Evolutionary conservation across 1,140 invertebrate genomes (phyloP).

Genomic region (Penaeus japonicus): DNA sequence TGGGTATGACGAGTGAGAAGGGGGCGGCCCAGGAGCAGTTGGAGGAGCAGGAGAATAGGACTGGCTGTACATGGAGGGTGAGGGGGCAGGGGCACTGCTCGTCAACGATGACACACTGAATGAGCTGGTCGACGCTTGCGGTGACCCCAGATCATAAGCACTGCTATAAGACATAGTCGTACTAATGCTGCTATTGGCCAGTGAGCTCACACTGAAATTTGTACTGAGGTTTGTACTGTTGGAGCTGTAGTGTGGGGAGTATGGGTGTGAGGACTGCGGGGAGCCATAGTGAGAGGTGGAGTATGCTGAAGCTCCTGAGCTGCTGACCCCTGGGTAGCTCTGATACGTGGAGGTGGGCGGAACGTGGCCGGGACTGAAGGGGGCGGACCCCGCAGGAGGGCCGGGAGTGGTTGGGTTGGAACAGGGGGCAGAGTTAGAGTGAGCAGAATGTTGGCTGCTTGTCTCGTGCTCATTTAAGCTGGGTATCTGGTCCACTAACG

Average conservation of each 20-base stretch:
- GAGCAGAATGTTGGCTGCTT: conserved; percentile 55
- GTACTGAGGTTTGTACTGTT: conserved; percentile 61
- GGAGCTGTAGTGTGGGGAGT: conserved; percentile 60
- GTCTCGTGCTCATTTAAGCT: conserved; percentile 75
- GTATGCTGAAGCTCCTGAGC: conserved; percentile 52
- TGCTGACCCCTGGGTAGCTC: conserved; percentile 47
- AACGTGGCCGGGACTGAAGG: conserved; percentile 47
- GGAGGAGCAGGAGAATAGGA: conserved; percentile 57
- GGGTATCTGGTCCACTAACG: conserved; percentile 89
- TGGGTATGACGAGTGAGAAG: conserved; percentile 56
- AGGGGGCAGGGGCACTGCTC: conserved; percentile 51
- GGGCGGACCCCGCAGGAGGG: conserved; percentile 42
- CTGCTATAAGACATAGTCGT: conserved; percentile 60
- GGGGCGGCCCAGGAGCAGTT: conserved; percentile 56
- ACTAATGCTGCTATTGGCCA: conserved; percentile 64
- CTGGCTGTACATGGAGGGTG: conserved; percentile 56
- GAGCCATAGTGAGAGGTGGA: conserved; percentile 58
- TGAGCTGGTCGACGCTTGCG: conserved; percentile 57
- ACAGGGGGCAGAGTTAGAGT: conserved; percentile 53
- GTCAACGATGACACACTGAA: conserved; percentile 60
- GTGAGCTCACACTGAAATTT: conserved; percentile 65
- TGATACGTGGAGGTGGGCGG: conserved; percentile 45
- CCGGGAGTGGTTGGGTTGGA: conserved; percentile 54
- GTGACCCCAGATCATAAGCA: conserved; percentile 61
- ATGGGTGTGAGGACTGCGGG: conserved; percentile 58